Base-by-base conservation (phyloP, 2,797 vertebrate genomes). In the Gastrophryne carolinensis region DNA sequence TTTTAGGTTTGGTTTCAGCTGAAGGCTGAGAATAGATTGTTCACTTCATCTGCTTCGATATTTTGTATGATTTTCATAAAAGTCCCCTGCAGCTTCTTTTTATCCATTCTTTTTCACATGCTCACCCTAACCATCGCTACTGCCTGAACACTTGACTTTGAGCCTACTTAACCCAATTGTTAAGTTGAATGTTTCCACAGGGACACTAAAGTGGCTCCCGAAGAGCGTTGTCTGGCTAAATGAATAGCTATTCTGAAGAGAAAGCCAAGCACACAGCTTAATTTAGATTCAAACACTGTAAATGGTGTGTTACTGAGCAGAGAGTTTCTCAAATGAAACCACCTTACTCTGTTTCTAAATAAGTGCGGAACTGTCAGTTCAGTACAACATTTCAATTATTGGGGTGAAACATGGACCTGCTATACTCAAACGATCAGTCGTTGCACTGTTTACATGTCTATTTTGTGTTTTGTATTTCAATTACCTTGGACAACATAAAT, bases 81-180 rank as follows among this genome's bases (percentile, higher is more conserved):
- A 32, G 17, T 6, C 56, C 71, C 71, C 60, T 12, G 2, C 58
- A 56, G 60, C 60, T 34, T 56, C n/a, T 41, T n/a, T 34, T 64
- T 19, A 27, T 35, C 60, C 5, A 44, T 64, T 64, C 49, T 39
- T 19, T 62, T 24, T 44, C 50, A 23, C 60, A 23, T 21, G 39
- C 47, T 54, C 9, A n/a, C 23, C 39, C 64, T 21, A 7, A 10
- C 24, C 12, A 8, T 73, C 30, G 29, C 19, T 41, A 27, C 52
- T 57, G 72, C 39, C 52, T 37, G 26, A 66, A 17, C 72, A 57
- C 72, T 73, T 73, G 62, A 73, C 72, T 73, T 41, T 66, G 61
- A 56, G 49, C 71, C 52, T 62, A 1, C 60, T 56, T 32, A 53
- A 64, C n/a, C 44, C 49, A 64, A 54, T 64, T 44, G 47, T 62